Evolutionary conservation across 2,797 vertebrate genomes (phyloP).

Genomic region (Enteromius mattozi): DNA sequence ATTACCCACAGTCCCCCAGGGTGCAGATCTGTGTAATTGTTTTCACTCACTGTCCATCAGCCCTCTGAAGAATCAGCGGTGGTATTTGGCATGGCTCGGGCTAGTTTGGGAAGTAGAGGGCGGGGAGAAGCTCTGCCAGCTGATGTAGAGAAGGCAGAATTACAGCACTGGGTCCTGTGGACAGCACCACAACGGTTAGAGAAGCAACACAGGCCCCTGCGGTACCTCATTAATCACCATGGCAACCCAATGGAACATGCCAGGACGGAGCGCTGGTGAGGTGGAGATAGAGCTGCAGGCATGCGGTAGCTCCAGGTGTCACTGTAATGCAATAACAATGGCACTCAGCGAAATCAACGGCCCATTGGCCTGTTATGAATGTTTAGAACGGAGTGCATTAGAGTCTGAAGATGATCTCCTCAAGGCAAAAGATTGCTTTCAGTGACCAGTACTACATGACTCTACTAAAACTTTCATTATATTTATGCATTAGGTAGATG

Average conservation of each 20-base stretch:
- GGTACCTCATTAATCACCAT: slow-evolving; percentile 77
- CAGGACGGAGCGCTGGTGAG: slow-evolving; percentile 30
- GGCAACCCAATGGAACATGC: slow-evolving; percentile 70
- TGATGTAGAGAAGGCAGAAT: slow-evolving; percentile 54
- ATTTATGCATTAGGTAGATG: neutral
- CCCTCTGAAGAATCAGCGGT: slow-evolving; percentile 46
- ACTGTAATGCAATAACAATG: slow-evolving; percentile 53
- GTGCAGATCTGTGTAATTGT: slow-evolving; percentile 71
- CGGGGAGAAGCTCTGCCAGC: slow-evolving; percentile 54
- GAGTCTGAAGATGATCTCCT: slow-evolving; percentile 38
- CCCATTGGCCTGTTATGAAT: slow-evolving; percentile 40
- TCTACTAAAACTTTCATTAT: neutral
- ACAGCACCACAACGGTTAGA: slow-evolving; percentile 73
- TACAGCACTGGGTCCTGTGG: slow-evolving; percentile 60
- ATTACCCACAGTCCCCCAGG: slow-evolving; percentile 71
- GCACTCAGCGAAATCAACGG: slow-evolving; percentile 27
- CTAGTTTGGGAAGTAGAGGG: slow-evolving; percentile 50
- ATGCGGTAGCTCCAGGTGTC: slow-evolving; percentile 49
- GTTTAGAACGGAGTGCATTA: slow-evolving; percentile 43
- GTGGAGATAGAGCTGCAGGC: slow-evolving; percentile 12
- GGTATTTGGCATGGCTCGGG: slow-evolving; percentile 33
- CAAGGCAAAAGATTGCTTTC: neutral
- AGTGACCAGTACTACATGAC: neutral
- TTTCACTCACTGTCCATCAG: slow-evolving; percentile 70
- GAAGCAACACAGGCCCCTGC: slow-evolving; percentile 67